These are phyloP conservation scores for Struthidea cinerea DNA, from an alignment of 2,113 vertebrate species.

Conservation along the genomic window DNA sequence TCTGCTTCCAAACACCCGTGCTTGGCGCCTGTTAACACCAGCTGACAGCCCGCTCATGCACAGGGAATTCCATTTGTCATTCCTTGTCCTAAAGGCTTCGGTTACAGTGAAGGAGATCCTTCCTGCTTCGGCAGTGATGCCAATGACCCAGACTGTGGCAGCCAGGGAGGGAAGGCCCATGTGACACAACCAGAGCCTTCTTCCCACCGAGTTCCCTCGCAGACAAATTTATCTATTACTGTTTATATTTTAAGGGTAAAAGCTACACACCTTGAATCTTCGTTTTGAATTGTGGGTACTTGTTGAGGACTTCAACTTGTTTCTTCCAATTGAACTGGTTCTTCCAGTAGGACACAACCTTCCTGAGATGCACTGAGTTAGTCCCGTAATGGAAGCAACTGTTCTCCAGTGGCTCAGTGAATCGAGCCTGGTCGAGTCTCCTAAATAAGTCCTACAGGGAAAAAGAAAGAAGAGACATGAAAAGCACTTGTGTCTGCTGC, in stretches of 20 bases:
- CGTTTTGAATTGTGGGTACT: conserved; percentile 79
- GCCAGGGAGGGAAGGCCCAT: background rate
- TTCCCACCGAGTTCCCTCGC: background rate
- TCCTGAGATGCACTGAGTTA: conserved; percentile 65
- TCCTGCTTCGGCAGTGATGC: background rate
- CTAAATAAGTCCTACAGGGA: conserved; percentile 68
- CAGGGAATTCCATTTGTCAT: conserved; percentile 4
- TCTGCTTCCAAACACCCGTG: background rate
- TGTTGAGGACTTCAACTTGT: conserved; percentile 76
- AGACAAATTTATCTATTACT: background rate
- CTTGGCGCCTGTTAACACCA: conserved; percentile 5
- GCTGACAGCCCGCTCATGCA: background rate
- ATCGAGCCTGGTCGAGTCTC: conserved; percentile 68
- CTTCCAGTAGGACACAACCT: conserved; percentile 75
- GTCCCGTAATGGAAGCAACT: conserved; percentile 74
- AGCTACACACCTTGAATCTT: conserved; percentile 75
- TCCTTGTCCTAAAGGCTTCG: background rate
- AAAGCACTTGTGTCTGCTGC: background rate
- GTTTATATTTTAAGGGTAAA: background rate
- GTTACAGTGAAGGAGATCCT: background rate
- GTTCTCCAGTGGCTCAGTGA: conserved; percentile 66
- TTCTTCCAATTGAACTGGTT: conserved; percentile 76
- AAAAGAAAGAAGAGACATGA: background rate
- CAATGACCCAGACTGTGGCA: background rate
- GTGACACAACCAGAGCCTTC: background rate